phyloP scores from a whole-genome alignment of 2,888 invertebrate genomes.

The Eremobia ochroleuca region DNA sequence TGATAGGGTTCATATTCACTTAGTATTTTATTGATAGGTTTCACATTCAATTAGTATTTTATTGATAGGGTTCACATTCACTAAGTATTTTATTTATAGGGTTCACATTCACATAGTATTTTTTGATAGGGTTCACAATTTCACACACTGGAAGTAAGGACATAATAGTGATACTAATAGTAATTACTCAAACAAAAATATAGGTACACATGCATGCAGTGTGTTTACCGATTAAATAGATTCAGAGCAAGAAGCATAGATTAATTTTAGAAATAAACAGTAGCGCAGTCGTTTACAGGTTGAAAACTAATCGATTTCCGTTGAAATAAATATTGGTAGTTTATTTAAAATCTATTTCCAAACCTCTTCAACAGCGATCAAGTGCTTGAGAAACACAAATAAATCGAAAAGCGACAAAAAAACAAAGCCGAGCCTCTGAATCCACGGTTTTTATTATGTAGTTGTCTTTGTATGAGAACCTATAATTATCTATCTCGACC shows the following conservation, averaged over 20 bases:
- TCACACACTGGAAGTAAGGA: no score
- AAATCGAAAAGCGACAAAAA: slow-evolving; percentile 43
- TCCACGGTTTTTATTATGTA: slow-evolving; percentile 48
- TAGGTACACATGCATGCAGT: not conserved
- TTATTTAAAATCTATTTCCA: slow-evolving; percentile 5
- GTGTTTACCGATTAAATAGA: not conserved
- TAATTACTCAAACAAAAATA: no score
- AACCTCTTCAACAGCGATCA: slow-evolving; percentile 28
- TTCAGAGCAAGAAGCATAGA: no score
- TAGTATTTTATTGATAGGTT: no score
- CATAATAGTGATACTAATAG: no score
- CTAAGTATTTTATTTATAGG: no score
- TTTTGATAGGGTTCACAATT: no score
- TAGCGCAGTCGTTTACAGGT: not conserved
- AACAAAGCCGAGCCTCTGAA: slow-evolving; percentile 19
- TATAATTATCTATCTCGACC: slow-evolving; percentile 73
- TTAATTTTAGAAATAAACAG: not conserved
- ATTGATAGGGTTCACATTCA: no score
- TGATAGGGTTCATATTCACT: no score
- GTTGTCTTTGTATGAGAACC: slow-evolving; percentile 57
- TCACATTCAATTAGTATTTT: no score
- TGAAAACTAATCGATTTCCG: not conserved
- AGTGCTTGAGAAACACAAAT: slow-evolving; percentile 32
- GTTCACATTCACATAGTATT: no score
- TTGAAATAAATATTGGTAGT: not conserved